These are phyloP conservation scores for Phalacrocorax carbo DNA, from an alignment of 2,113 vertebrate species.

Conservation along the genomic window DNA sequence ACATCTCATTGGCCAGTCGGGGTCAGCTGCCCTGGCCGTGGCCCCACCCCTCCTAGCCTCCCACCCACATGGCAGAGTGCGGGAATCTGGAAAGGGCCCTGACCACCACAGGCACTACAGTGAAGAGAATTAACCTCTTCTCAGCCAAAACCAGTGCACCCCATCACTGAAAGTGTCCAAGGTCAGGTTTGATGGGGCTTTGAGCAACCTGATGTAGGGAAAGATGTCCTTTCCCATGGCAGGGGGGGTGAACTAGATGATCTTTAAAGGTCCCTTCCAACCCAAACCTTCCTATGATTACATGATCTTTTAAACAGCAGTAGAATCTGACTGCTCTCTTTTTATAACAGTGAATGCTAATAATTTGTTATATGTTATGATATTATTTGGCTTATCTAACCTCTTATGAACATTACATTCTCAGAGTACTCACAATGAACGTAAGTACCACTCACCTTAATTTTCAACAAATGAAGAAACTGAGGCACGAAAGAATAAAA, in stretches of 20 bases:
- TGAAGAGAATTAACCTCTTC: no score
- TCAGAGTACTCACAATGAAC: neutral
- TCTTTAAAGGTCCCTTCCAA: neutral
- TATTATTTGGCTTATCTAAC: neutral
- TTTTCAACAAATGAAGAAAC: neutral
- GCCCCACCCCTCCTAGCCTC: no score
- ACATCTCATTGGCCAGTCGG: no score
- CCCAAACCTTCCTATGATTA: neutral
- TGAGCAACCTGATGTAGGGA: neutral
- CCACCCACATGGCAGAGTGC: no score
- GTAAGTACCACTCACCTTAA: neutral
- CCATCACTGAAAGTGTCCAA: neutral
- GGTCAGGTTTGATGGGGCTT: neutral
- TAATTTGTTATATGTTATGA: neutral
- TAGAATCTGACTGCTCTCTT: neutral
- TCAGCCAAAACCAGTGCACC: no score
- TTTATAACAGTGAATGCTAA: neutral
- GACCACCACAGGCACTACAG: no score
- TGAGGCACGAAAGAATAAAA: neutral
- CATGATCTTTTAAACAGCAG: neutral
- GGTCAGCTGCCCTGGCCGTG: no score
- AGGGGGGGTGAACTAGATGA: neutral
- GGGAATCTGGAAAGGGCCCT: no score
- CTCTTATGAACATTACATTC: neutral
- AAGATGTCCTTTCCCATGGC: neutral